These are phyloP conservation scores for Megaleporinus macrocephalus DNA, from an alignment of 2,113 vertebrate species.

Conservation along the genomic window DNA sequence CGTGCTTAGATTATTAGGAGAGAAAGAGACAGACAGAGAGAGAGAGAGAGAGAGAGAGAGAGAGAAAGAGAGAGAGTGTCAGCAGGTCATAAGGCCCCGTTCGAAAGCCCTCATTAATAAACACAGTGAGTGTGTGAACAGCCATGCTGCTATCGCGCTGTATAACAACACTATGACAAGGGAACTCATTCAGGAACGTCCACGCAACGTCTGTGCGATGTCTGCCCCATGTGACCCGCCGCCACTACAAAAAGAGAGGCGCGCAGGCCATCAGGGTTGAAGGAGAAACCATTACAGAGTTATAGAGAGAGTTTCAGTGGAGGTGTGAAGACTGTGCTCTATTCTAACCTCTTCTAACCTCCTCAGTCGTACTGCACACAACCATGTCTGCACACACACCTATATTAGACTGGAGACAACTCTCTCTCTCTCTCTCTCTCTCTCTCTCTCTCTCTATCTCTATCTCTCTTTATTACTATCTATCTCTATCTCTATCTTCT, in stretches of 20 bases:
- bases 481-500: constrained; percentile 3
- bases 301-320: background rate
- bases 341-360: background rate
- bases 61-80: constrained; percentile 37
- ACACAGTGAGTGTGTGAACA: constrained; percentile 56
- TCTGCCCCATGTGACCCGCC: constrained; percentile 53
- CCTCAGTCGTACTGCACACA: constrained; percentile 9
- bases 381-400: constrained; percentile 6
- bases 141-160: constrained; percentile 59
- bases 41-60: constrained; percentile 21
- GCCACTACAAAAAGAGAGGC: background rate
- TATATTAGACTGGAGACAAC: background rate
- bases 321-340: constrained; percentile 14
- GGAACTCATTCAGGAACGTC: constrained; percentile 57
- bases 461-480: constrained; percentile 3
- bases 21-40: constrained; percentile 9
- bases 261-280: constrained; percentile 18
- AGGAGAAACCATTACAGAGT: constrained; percentile 19
- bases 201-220: constrained; percentile 59
- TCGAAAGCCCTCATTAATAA: constrained; percentile 58
- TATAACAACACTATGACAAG: constrained; percentile 52
- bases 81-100: constrained; percentile 58
- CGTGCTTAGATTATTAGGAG: constrained; percentile 15
- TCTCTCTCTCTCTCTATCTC: constrained; percentile 27
- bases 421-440: constrained; percentile 25